Evolutionary conservation across 2,113 vertebrate species (phyloP).

Genomic region (Lamprologus lemairii): DNA sequence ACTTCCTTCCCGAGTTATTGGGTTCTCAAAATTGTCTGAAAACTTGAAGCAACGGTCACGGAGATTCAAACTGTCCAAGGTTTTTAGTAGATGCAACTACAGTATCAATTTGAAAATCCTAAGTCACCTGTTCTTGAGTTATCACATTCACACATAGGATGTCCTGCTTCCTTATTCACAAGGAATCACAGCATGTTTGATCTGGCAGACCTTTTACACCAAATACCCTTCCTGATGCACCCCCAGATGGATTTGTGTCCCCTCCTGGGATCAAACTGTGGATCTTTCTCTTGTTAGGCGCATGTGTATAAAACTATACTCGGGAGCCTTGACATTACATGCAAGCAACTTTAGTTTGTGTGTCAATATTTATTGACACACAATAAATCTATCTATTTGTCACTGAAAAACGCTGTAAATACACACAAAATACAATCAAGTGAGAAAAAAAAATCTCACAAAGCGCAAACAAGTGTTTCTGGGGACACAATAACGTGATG

Average conservation of each 20-base stretch:
- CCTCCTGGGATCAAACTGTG: background rate
- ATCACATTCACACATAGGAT: background rate
- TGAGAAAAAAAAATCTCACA: rapidly evolving
- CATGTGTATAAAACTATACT: background rate
- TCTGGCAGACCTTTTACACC: background rate
- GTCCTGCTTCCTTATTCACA: background rate
- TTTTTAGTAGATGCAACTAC: background rate
- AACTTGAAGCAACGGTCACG: rapidly evolving
- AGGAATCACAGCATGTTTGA: background rate
- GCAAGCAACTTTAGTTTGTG: background rate
- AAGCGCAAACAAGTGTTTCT: background rate
- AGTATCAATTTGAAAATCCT: background rate
- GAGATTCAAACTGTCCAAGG: background rate
- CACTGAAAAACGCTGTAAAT: rapidly evolving
- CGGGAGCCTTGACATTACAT: background rate
- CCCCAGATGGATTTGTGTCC: background rate
- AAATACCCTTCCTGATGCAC: background rate
- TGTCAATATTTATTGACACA: background rate
- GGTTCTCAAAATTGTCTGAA: background rate
- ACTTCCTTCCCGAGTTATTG: background rate
- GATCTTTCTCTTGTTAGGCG: background rate
- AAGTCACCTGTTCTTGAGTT: background rate
- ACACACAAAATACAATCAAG: rapidly evolving
- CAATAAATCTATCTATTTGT: no score
- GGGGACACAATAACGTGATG: background rate